Evolutionary conservation across 2,113 vertebrate genomes (phyloP), one percentile per base, ranked within the genome.

Genomic region (Hyperopisus bebe): DNA sequence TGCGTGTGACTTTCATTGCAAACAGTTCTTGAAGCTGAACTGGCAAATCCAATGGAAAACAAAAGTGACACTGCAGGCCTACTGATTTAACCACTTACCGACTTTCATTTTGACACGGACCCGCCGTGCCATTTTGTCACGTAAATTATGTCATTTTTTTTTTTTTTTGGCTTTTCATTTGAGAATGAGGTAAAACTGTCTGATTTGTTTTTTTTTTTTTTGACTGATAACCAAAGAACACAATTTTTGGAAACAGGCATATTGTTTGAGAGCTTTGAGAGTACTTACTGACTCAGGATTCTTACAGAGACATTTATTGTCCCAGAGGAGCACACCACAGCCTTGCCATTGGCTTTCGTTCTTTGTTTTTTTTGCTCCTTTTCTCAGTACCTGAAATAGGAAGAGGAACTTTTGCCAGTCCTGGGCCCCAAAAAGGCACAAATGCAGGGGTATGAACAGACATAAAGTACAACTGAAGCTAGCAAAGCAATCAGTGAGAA

Each of bases 31-130:
- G 10, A 70, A 27, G 27, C 44, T 24, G 13, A 31, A 58, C 6
- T 46, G 44, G 55, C 74, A 35, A 86, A 62, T 17, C 42, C 46
- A 86, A 31, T 35, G 83, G 53, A 90, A 74, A 90, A 80, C n/a
- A 42, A 48, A 15, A 70, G 44, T 13, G 9, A 89, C 11, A n/a
- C 42, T 35, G 10, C 39, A 31, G 82, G 42, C 55, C 42, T n/a
- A 48, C n/a, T 6, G 24, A n/a, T 48, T 10, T 74, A 58, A 47
- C n/a, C 17, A 24, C 19, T 89, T 74, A 50, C 17, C 13, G 5
- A 80, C 35, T 80, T 80, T 70, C 10, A 70, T 31, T 80, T 19
- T 80, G 74, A 80, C 35, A 42, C 7, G 0, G 35, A 80, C 74
- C 5, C 17, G 0, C 35, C 39, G 4, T 42, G 13, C 17, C 35